Evolutionary conservation across 2,113 vertebrate genomes (phyloP).

Genomic region (Tauraco erythrolophus): DNA sequence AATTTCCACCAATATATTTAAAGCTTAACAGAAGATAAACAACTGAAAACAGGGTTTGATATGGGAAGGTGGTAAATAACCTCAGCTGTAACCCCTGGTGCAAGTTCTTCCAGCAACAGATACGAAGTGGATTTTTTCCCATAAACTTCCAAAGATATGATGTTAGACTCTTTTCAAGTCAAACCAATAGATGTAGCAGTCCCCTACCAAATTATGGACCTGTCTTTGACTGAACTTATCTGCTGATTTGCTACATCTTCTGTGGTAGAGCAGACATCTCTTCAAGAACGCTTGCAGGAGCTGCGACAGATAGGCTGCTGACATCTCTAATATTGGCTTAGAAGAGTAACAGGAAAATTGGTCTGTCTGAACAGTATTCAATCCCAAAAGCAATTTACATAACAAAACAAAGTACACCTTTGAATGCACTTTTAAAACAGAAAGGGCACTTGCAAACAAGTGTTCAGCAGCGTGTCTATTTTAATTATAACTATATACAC

Average conservation of each 20-base stretch:
- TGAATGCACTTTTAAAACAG: background rate
- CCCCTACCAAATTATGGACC: background rate
- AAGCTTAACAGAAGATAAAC: background rate
- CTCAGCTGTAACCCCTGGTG: background rate
- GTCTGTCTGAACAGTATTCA: background rate
- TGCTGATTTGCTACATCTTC: background rate
- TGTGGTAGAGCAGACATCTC: background rate
- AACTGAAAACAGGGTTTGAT: background rate
- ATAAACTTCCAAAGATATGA: background rate
- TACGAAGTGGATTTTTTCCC: background rate
- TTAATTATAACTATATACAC: background rate
- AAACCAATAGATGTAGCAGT: background rate
- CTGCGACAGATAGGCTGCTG: background rate
- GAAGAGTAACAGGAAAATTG: background rate
- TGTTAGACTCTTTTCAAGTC: background rate
- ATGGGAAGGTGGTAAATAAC: background rate
- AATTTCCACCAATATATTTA: background rate
- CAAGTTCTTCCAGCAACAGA: background rate
- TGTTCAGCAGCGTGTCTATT: background rate
- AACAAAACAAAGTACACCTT: background rate
- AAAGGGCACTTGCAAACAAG: background rate
- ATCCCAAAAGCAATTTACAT: slow-evolving; percentile 14
- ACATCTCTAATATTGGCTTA: background rate
- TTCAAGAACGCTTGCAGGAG: background rate
- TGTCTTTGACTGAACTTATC: background rate